Evolutionary conservation across 2,888 invertebrate genomes (phyloP).

Genomic region (Corythucha ciliata): DNA sequence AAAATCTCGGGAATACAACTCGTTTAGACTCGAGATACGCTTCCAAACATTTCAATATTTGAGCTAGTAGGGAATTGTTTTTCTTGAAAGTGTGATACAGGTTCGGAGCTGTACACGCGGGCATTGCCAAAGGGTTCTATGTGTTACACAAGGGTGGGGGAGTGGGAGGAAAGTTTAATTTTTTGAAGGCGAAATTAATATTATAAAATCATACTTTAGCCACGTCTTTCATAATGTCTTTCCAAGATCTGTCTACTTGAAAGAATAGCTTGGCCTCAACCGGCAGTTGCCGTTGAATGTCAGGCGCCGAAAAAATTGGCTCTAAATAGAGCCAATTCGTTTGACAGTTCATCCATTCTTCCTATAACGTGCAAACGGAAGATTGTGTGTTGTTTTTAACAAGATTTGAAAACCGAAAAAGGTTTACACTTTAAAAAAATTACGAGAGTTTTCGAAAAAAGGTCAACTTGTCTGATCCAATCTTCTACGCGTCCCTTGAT

Average conservation of each 20-base stretch:
- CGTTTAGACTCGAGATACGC: slow-evolving; percentile 81
- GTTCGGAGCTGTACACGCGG: slow-evolving; percentile 64
- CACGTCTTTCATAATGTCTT: slow-evolving; percentile 74
- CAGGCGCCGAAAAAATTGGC: slow-evolving; percentile 88
- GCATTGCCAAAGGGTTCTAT: slow-evolving; percentile 65
- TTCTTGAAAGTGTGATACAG: slow-evolving; percentile 57
- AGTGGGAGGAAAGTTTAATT: neutral
- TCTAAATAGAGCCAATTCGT: slow-evolving; percentile 91
- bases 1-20: slow-evolving; percentile 73
- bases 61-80: slow-evolving; percentile 71
- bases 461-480: slow-evolving; percentile 65
- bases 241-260: slow-evolving; percentile 81
- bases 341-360: slow-evolving; percentile 82
- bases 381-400: neutral
- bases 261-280: slow-evolving; percentile 79
- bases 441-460: slow-evolving; percentile 76
- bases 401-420: too few relatives aligned
- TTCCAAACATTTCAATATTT: slow-evolving; percentile 82
- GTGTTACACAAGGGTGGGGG: slow-evolving; percentile 35
- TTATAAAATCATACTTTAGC: slow-evolving; percentile 57
- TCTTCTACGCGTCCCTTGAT: slow-evolving; percentile 74
- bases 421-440: neutral
- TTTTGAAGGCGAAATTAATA: slow-evolving; percentile 1
- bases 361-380: slow-evolving; percentile 46
- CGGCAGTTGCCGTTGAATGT: slow-evolving; percentile 86